Base-by-base conservation (phyloP, 2,888 invertebrate genomes). In the Drymonia ruficornis region DNA sequence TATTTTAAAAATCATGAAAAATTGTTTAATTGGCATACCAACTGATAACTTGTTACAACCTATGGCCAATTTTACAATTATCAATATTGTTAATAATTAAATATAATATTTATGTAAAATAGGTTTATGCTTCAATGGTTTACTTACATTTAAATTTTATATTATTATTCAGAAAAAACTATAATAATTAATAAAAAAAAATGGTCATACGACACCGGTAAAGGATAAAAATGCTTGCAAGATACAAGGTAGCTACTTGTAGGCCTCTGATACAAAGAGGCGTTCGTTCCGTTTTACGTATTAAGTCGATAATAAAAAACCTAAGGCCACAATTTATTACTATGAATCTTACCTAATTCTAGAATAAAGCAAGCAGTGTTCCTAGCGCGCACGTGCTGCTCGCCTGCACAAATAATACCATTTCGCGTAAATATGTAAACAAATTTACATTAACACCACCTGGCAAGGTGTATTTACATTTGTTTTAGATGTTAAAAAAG, bases 81-180 rank as follows among this genome's bases (percentile, higher is more conserved):
- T 91, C 91, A 91, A 90, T 89, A 88, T 87, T 90, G 90, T 91
- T 91, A 91, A 88, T 89, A 86, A 89, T 92, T 91, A 92, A 91
- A 91, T 91, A 91, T 90, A 91, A 91, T 91, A 92, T 90, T 89
- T 91, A 90, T 90, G 91, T 91, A 91, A 91, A 91, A 91, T 91
- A 91, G 87, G 89, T 91, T 91, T 91, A 90, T 89, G 90, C 87
- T 89, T 89, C 86, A 89, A 89, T 89, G 85, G 90, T 91, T 91
- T 89, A 89, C 91, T 91, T 91, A 92, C 87, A 90, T 88, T 91
- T 87, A 86, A 89, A 81, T 89, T 91, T 91, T 88, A 91, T 91
- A 91, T 89, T 90, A 91, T 87, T 89, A 87, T 87, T 89, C 87
- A 84, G 86, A 85, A 83, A 84, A 81, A 86, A 84, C 85, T 84